A percentile compares a stretch with the other conserved stretches of the same genome.
Evolutionary conservation across 2,888 invertebrate species (phyloP).

Genomic region (Tortricodes alternella): DNA sequence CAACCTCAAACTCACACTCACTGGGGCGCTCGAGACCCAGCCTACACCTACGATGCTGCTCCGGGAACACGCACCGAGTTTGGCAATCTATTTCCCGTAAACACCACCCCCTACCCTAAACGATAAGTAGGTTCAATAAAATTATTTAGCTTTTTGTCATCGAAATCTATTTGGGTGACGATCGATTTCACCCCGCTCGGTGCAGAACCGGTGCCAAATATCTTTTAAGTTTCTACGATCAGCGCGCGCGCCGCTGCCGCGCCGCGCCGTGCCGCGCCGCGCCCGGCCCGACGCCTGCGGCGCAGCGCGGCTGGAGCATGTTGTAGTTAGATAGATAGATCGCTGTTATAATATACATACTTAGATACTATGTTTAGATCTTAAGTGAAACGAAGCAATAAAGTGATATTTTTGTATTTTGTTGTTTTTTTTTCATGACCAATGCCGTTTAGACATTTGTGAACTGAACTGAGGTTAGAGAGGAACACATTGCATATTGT

Average conservation of each 20-base stretch:
- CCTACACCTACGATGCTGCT: too few relatives aligned
- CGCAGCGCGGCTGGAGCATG: background rate
- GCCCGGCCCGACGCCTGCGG: slow-evolving; percentile 7
- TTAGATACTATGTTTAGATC: slow-evolving; percentile 2
- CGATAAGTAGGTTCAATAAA: too few relatives aligned
- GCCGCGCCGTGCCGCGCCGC: slow-evolving; percentile 20
- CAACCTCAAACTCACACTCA: too few relatives aligned
- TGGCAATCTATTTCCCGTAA: too few relatives aligned
- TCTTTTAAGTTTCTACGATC: slow-evolving; percentile 40
- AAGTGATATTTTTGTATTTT: slow-evolving; percentile 63
- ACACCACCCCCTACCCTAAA: too few relatives aligned
- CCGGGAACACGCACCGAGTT: too few relatives aligned
- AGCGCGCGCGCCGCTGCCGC: slow-evolving; percentile 22
- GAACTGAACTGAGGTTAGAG: too few relatives aligned
- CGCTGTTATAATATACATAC: background rate
- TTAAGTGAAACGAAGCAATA: slow-evolving; percentile 51
- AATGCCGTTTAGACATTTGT: background rate
- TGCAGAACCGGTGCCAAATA: slow-evolving; percentile 54
- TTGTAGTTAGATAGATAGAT: background rate
- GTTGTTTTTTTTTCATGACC: slow-evolving; percentile 33
- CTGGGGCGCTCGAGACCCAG: too few relatives aligned
- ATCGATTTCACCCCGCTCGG: background rate
- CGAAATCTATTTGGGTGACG: too few relatives aligned
- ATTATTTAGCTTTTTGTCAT: background rate
- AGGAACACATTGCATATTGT: too few relatives aligned